Evolutionary conservation across 2,888 invertebrate species (phyloP).

Genomic region (Plebejus argus): DNA sequence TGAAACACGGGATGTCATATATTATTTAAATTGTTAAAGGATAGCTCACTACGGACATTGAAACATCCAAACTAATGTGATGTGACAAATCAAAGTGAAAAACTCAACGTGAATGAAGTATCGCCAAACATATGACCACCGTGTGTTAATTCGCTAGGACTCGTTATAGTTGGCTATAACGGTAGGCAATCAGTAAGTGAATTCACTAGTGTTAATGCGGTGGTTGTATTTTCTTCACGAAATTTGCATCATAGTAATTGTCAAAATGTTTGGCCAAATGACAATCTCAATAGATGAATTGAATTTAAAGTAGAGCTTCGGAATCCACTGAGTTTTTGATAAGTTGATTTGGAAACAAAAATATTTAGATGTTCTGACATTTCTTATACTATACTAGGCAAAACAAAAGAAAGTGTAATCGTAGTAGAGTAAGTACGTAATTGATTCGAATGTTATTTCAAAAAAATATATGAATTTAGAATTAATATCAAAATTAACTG

Average conservation of each 20-base stretch:
- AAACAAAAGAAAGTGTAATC: not conserved
- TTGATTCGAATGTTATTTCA: no score
- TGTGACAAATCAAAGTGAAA: slow-evolving; percentile 72
- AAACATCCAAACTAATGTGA: slow-evolving; percentile 74
- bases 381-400: not conserved
- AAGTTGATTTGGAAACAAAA: not conserved
- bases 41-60: slow-evolving; percentile 76
- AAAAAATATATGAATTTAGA: no score
- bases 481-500: not conserved
- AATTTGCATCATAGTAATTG: not conserved
- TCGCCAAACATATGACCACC: slow-evolving; percentile 80
- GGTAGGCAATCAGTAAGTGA: slow-evolving; percentile 49
- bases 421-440: not conserved
- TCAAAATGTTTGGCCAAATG: not conserved
- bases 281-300: not conserved
- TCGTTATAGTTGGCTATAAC: slow-evolving; percentile 57
- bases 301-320: not conserved
- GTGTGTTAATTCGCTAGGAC: slow-evolving; percentile 80
- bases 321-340: not conserved
- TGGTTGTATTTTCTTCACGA: slow-evolving; percentile 46
- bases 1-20: slow-evolving; percentile 82
- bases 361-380: not conserved
- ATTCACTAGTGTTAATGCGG: slow-evolving; percentile 47
- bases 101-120: slow-evolving; percentile 71
- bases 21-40: slow-evolving; percentile 75